These are phyloP conservation scores for Drosophila sucinea DNA, from an alignment of 1,140 invertebrate species.

Conservation along the genomic window DNA sequence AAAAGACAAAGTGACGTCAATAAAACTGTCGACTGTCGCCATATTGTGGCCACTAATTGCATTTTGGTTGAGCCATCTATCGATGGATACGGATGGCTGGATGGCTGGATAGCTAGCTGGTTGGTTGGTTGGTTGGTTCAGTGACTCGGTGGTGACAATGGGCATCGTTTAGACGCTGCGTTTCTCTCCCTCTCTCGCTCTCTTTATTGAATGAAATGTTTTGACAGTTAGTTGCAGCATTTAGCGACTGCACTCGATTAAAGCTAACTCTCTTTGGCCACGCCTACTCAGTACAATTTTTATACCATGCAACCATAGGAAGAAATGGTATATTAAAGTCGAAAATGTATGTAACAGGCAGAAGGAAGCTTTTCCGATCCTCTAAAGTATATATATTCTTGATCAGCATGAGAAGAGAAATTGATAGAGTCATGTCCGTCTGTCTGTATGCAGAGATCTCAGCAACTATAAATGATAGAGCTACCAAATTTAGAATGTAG, in stretches of 20 bases:
- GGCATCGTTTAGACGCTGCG: neutral
- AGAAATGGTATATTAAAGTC: too few species aligned
- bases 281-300: conserved; percentile 12
- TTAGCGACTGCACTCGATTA: conserved; percentile 42
- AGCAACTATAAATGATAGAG: too few species aligned
- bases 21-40: conserved; percentile 48
- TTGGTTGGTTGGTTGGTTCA: neutral
- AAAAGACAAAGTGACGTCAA: conserved; percentile 46
- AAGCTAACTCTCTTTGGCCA: conserved; percentile 22
- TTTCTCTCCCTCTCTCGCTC: neutral
- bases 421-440: too few species aligned
- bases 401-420: too few species aligned
- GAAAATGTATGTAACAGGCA: too few species aligned
- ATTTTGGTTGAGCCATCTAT: conserved; percentile 70
- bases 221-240: conserved; percentile 12
- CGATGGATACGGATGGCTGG: neutral
- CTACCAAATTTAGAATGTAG: too few species aligned
- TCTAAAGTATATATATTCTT: too few species aligned
- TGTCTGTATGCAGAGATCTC: too few species aligned
- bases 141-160: neutral
- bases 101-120: neutral
- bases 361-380: too few species aligned
- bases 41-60: conserved; percentile 76
- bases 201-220: neutral
- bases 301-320: too few species aligned